Base-by-base conservation (phyloP, 2,888 invertebrate genomes). In the Trisateles emortualis region DNA sequence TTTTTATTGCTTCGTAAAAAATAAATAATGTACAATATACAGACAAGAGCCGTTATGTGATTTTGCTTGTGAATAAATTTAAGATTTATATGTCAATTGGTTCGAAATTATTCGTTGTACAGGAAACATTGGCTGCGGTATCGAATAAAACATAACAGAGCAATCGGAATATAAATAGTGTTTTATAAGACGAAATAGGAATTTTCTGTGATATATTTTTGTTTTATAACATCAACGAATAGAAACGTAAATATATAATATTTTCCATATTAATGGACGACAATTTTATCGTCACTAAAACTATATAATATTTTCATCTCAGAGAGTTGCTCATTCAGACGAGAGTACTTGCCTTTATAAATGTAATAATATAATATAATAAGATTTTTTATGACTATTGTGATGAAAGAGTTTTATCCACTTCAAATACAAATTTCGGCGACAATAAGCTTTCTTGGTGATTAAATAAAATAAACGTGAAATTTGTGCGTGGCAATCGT, bases 1-100 rank as follows among this genome's bases (percentile, higher is more conserved):
- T 56, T 71, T 63, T 68, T 59, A 68, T 71, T 32, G 55, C 44
- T 63, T 41, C 53, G 44, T 67, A 66, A 67, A 70, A 70, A 53
- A 43, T 50, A 44, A 55, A 66, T 55, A 55, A 55, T 14, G 0
- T 4, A 14, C 6, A n/a, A 32, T 11, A 10, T 44, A 52, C 50
- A 62, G 42, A 38, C 22, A 19, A 38, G 41, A 55, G 54, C 57
- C 60, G 53, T 43, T 39, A 43, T 43, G 35, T 53, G 51, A 50
- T 55, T 67, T 59, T 53, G 39, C 24, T 51, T 5, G 13, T 54
- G 16, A 52, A 56, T 67, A 58, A 69, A 51, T 52, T 44, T 53
- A 22, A 51, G 56, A 50, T 52, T 49, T 52, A 24, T 56, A 52
- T 52, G 49, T 43, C 19, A 49, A 49, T 29, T 13, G 11, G 5